phyloP scores from a whole-genome alignment of 2,888 invertebrate species.

The Atethmia centrago region DNA sequence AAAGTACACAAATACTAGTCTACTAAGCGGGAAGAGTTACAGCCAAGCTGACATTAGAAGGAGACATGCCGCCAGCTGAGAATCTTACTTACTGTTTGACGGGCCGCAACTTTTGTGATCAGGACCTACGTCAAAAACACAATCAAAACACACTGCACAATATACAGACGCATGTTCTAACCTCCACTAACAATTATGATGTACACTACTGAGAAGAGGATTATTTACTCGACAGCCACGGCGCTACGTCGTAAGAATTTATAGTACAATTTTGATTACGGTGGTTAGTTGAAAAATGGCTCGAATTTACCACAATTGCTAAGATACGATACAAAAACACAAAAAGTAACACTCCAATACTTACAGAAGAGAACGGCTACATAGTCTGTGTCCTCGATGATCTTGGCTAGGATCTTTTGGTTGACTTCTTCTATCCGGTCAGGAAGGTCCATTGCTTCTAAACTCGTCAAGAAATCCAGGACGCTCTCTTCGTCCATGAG shows the following conservation, averaged over 20 bases:
- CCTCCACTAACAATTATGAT: constrained; percentile 76
- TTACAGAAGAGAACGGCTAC: constrained; percentile 98
- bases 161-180: constrained; percentile 79
- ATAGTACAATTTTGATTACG: constrained; percentile 70
- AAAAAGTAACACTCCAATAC: constrained; percentile 85
- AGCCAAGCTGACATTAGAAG: constrained; percentile 84
- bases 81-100: constrained; percentile 90
- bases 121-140: constrained; percentile 91
- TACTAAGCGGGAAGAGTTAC: constrained; percentile 85
- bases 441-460: constrained; percentile 98
- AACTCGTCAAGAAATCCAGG: constrained; percentile 97
- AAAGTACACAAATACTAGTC: constrained; percentile 75
- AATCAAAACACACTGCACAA: constrained; percentile 89
- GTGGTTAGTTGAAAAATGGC: constrained; percentile 85
- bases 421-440: constrained; percentile 99
- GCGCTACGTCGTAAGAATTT: constrained; percentile 80
- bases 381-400: constrained; percentile 97
- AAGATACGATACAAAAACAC: constrained; percentile 80
- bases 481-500: constrained; percentile 98
- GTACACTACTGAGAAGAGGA: constrained; percentile 74
- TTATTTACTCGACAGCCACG: constrained; percentile 78
- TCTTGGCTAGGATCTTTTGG: constrained; percentile 96
- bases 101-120: constrained; percentile 90
- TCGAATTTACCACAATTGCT: constrained; percentile 85
- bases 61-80: constrained; percentile 85